Evolutionary conservation across 2,113 vertebrate species (phyloP).

Genomic region (Tichodroma muraria): DNA sequence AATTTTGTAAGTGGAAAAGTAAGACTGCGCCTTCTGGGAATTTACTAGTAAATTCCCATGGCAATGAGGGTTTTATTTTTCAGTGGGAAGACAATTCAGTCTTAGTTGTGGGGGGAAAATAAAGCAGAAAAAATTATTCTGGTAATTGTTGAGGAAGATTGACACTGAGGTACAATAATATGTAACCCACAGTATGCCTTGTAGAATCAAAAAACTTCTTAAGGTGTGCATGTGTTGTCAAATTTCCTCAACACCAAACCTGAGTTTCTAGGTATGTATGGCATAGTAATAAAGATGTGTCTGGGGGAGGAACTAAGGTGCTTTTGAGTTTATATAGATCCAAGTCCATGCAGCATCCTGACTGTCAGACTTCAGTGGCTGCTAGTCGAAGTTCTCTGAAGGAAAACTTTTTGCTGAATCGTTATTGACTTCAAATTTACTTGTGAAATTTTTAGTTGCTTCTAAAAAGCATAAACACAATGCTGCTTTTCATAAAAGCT

Average conservation of each 20-base stretch:
- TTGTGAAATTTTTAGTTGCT: background rate
- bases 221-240: background rate
- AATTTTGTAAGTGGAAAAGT: background rate
- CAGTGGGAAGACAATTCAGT: background rate
- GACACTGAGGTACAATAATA: background rate
- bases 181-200: fast-evolving
- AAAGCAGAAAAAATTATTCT: background rate
- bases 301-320: background rate
- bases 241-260: background rate
- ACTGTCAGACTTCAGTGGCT: background rate
- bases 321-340: background rate
- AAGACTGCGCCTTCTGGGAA: background rate
- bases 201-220: background rate
- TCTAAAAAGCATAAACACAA: background rate
- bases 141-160: background rate
- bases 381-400: background rate
- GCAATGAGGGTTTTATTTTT: background rate
- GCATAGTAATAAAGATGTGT: background rate
- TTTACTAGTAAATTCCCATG: background rate
- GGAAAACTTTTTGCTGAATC: background rate
- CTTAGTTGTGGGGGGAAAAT: background rate
- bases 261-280: background rate
- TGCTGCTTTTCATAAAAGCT: background rate
- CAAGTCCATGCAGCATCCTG: background rate
- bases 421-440: background rate